Conservation (phyloP, 35 echinoderm and acorn worm species). For the Apostichopus parvimensis region DNA sequence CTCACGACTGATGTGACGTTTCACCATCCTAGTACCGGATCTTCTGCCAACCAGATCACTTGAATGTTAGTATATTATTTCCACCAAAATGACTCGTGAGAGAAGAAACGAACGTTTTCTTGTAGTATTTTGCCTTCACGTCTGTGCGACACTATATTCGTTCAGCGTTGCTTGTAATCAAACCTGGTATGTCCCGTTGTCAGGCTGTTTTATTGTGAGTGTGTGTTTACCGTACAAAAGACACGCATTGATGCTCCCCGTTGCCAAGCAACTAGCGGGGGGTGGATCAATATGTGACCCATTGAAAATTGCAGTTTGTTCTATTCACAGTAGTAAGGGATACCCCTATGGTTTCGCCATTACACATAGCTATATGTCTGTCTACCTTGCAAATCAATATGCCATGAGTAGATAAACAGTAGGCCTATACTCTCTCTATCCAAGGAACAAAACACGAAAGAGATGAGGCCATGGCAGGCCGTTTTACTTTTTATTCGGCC, state of each 20-base stretch:
- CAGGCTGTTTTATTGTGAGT: background rate
- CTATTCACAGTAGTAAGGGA: too few species aligned
- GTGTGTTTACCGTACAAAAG: background rate
- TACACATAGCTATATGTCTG: too few species aligned
- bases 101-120: background rate
- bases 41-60: background rate
- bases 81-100: background rate
- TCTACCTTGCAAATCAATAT: too few species aligned
- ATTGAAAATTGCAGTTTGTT: background rate
- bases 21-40: background rate
- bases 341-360: too few species aligned
- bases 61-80: too few species aligned
- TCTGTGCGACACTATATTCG: background rate
- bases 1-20: background rate
- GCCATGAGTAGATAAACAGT: too few species aligned
- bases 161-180: background rate
- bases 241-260: background rate
- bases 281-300: conserved; percentile 35
- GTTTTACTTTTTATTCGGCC: too few species aligned
- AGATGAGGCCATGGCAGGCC: too few species aligned
- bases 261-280: conserved; percentile 30
- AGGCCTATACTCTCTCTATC: too few species aligned
- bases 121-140: background rate
- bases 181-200: conserved; percentile 29
- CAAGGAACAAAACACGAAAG: too few species aligned